A percentile compares a stretch with the other conserved stretches of the same genome.
Conservation (phyloP, 2,797 vertebrate genomes). For the Myotis findleyi region DNA sequence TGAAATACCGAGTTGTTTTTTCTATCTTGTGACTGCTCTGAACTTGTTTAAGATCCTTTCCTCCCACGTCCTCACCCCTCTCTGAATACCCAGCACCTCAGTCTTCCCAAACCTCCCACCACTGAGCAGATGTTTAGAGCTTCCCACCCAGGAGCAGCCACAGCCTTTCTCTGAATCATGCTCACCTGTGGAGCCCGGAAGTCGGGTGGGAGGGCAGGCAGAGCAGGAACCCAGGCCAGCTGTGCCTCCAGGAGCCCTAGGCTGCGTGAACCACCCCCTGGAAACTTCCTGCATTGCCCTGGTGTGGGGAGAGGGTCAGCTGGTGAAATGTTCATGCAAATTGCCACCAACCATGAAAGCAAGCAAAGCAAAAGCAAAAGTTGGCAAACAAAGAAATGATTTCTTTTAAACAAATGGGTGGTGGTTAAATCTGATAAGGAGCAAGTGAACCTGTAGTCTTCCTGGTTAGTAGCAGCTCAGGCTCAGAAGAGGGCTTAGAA, state of each 20-base stretch:
- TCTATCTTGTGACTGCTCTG: not conserved
- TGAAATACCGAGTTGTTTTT: not conserved
- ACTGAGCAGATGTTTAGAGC: not conserved
- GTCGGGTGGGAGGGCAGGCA: not conserved
- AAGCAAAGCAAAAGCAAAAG: not conserved
- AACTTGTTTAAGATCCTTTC: not conserved
- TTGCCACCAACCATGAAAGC: not conserved
- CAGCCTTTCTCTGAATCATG: not conserved
- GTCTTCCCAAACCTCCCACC: not conserved
- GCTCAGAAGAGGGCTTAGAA: not conserved
- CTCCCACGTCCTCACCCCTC: not conserved
- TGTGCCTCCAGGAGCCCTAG: not conserved
- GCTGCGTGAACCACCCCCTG: not conserved
- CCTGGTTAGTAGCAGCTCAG: not conserved
- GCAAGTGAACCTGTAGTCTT: not conserved
- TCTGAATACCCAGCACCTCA: not conserved
- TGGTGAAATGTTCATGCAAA: not conserved
- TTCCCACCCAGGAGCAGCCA: not conserved
- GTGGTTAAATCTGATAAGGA: conserved; percentile 3
- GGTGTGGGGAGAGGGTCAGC: not conserved
- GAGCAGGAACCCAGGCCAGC: not conserved
- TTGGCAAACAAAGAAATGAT: not conserved
- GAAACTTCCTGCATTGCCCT: not conserved
- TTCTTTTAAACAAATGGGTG: not conserved
- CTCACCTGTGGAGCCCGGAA: not conserved